Evolutionary conservation across 2,888 invertebrate genomes (phyloP).

Genomic region (Salpingus planirostris): DNA sequence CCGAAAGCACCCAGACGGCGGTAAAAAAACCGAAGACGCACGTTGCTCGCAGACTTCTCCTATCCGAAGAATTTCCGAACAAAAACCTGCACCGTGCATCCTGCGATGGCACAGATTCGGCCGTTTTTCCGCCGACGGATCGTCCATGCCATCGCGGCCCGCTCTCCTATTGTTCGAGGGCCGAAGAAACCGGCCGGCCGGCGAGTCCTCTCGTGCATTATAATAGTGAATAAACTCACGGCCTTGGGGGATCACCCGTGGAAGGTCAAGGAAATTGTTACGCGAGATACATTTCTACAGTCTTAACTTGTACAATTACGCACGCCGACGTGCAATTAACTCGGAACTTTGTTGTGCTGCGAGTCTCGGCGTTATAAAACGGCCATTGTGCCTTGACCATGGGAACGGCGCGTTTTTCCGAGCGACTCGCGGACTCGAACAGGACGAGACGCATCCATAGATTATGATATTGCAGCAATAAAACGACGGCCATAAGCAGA

Average conservation of each 20-base stretch:
- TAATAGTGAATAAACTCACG: conserved; percentile 29
- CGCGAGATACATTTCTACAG: conserved; percentile 23
- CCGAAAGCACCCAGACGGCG: conserved; percentile 14
- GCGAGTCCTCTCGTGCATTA: conserved; percentile 16
- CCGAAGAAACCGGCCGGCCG: conserved; percentile 23
- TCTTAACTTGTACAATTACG: no score
- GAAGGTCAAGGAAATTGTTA: conserved; percentile 32
- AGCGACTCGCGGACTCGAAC: background rate
- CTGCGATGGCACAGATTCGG: conserved; percentile 9
- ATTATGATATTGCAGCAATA: conserved; percentile 16
- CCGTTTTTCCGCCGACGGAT: conserved; percentile 4
- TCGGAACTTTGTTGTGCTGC: no score
- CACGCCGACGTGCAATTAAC: no score
- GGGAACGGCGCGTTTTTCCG: background rate
- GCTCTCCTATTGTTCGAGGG: conserved; percentile 19
- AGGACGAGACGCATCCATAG: conserved; percentile 2
- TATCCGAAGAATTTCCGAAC: conserved; percentile 14
- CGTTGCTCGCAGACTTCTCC: no score
- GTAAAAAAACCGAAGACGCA: conserved; percentile 12
- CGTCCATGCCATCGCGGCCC: background rate
- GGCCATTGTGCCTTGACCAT: no score
- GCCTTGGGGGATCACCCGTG: conserved; percentile 23
- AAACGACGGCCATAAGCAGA: conserved; percentile 15
- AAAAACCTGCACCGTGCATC: conserved; percentile 8
- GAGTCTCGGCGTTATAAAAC: no score